Evolutionary conservation across 1,140 invertebrate genomes (phyloP).

Genomic region (Chymomyza costata): DNA sequence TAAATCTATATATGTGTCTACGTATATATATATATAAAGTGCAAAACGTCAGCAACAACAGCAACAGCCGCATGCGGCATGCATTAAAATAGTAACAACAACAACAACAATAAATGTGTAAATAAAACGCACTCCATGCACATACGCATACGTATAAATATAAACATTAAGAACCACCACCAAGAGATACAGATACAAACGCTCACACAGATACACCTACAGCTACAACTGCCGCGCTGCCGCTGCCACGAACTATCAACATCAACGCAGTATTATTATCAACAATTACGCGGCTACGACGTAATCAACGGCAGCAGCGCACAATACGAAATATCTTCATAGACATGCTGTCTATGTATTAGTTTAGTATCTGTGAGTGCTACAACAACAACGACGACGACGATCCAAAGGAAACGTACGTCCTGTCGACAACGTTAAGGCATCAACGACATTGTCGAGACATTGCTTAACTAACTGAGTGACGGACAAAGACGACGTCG

Average conservation of each 20-base stretch:
- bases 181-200: conserved; percentile 10
- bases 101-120: conserved; percentile 30
- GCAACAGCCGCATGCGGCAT: conserved; percentile 25
- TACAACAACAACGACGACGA: too few species aligned
- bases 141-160: conserved; percentile 33
- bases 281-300: too few species aligned
- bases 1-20: conserved; percentile 37
- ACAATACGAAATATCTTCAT: too few species aligned
- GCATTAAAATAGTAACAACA: conserved; percentile 32
- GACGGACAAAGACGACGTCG: not conserved
- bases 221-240: conserved; percentile 14
- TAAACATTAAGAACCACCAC: conserved; percentile 36
- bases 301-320: too few species aligned
- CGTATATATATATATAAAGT: conserved; percentile 35
- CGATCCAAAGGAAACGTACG: conserved; percentile 13
- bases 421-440: conserved; percentile 25
- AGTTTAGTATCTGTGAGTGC: too few species aligned
- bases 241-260: conserved; percentile 39
- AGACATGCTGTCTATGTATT: too few species aligned
- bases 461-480: conserved; percentile 8
- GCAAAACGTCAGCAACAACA: conserved; percentile 6
- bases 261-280: conserved; percentile 21
- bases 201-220: conserved; percentile 5
- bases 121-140: conserved; percentile 31
- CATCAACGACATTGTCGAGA: conserved; percentile 18